Evolutionary conservation across 2,888 invertebrate genomes (phyloP), one percentile per base, ranked within the genome.

Genomic region (Phalera bucephala): DNA sequence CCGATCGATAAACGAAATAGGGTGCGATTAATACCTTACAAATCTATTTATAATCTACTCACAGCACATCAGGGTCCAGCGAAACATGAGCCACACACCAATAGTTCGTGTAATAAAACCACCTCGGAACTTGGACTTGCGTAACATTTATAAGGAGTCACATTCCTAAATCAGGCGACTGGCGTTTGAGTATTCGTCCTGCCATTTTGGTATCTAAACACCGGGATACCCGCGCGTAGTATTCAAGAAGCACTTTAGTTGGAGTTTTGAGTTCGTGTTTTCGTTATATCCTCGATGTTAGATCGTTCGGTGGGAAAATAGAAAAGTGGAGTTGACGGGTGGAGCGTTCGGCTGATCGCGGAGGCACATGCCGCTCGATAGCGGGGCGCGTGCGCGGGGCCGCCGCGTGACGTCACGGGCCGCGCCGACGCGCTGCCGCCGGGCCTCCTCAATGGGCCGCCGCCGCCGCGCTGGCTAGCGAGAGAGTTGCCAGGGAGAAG

Each of bases 291-390:
- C 59, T 45, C 61, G 57, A 65, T 68, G 66, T 67, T 69, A 68
- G 69, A 62, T 64, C 64, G 74, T 70, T 72, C 75, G 73, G 65
- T 72, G 72, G 77, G 77, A 80, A 84, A 85, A 82, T 82, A 86
- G 80, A 84, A 84, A 83, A 84, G 74, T 78, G 73, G 70, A 62
- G 52, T 60, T 27, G 65, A 77, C 78, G 81, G 79, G 83, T 68
- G 84, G 85, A 82, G 77, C 76, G 80, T 72, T 73, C 73, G 76
- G 72, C 81, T 80, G 83, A 84, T 83, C 70, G 82, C 71, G 77
- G 73, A 67, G 82, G 77, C 83, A 81, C 85, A 84, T 86, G 84
- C 82, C 86, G 89, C 75, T 89, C 89, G 87, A 89, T 89, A 89
- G 75, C 45, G 61, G 75, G 70, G 83, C 87, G 88, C 89, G 59